Conservation (phyloP, 2,888 invertebrate species). For the Cecidostiba fungosa region DNA sequence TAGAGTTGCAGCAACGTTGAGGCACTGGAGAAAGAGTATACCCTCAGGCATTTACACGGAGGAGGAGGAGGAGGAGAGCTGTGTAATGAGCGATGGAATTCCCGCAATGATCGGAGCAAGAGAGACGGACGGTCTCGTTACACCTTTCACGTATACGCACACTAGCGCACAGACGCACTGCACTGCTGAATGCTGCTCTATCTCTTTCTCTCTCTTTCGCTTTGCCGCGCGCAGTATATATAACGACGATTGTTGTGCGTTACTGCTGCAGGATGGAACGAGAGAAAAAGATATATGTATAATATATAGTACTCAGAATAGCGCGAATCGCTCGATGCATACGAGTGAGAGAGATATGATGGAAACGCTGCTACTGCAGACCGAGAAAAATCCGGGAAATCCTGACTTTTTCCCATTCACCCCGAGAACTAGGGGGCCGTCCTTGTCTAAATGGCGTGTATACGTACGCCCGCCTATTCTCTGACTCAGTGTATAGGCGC, state of each 20-base stretch:
- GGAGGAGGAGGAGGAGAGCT: slow-evolving; percentile 36
- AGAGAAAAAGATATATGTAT: neutral
- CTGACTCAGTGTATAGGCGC: slow-evolving; percentile 18
- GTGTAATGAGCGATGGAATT: slow-evolving; percentile 59
- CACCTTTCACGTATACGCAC: slow-evolving; percentile 48
- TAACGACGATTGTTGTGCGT: slow-evolving; percentile 8
- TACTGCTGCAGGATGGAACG: neutral
- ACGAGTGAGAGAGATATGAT: neutral
- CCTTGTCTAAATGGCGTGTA: neutral
- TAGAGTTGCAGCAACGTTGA: slow-evolving; percentile 4
- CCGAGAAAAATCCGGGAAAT: slow-evolving; percentile 43
- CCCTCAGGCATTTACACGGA: slow-evolving; percentile 12
- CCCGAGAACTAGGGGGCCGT: neutral
- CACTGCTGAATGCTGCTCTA: neutral
- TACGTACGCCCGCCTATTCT: slow-evolving; percentile 33
- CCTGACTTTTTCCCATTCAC: slow-evolving; percentile 49
- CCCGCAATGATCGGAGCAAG: slow-evolving; percentile 55
- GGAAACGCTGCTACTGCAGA: neutral
- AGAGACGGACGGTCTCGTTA: slow-evolving; percentile 34
- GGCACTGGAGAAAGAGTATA: slow-evolving; percentile 3
- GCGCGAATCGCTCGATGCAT: neutral
- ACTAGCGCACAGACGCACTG: neutral
- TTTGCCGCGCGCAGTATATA: neutral
- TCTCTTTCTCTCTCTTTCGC: slow-evolving; percentile 40
- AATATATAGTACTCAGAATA: too few species aligned